phyloP scores from a whole-genome alignment of 2,113 vertebrate species.

The Cyphomyrus discorhynchus region DNA sequence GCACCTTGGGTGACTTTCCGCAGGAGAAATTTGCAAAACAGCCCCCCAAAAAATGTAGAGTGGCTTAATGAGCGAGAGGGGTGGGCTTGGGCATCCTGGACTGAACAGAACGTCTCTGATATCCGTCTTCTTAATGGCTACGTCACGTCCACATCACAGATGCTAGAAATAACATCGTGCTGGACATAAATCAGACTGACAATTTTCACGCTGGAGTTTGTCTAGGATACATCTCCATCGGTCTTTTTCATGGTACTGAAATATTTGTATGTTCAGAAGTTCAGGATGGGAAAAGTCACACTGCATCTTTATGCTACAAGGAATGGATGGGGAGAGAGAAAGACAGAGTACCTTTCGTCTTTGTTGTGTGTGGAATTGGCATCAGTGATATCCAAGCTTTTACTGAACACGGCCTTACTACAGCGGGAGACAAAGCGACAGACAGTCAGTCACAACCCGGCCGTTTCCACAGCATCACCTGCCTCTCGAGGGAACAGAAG shows the following conservation, averaged over 20 bases:
- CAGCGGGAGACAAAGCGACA: slow-evolving; percentile 81
- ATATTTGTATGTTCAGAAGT: slow-evolving; percentile 5
- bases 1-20: background rate
- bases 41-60: background rate
- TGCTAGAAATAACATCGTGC: background rate
- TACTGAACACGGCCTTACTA: slow-evolving; percentile 98
- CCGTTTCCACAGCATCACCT: slow-evolving; percentile 16
- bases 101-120: background rate
- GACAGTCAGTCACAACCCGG: slow-evolving; percentile 47
- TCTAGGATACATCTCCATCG: too few relatives aligned
- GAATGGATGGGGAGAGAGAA: slow-evolving; percentile 57
- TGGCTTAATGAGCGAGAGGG: background rate
- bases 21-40: background rate
- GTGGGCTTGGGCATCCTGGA: background rate
- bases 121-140: background rate
- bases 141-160: background rate
- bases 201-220: background rate
- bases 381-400: slow-evolving; percentile 96
- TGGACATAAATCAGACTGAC: background rate
- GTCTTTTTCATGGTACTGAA: background rate
- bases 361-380: slow-evolving; percentile 89
- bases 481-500: slow-evolving; percentile 1
- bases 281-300: slow-evolving; percentile 51
- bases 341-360: slow-evolving; percentile 89
- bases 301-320: slow-evolving; percentile 72